phyloP scores from a whole-genome alignment of 2,888 invertebrate species.

The Cataglyphis livida region DNA sequence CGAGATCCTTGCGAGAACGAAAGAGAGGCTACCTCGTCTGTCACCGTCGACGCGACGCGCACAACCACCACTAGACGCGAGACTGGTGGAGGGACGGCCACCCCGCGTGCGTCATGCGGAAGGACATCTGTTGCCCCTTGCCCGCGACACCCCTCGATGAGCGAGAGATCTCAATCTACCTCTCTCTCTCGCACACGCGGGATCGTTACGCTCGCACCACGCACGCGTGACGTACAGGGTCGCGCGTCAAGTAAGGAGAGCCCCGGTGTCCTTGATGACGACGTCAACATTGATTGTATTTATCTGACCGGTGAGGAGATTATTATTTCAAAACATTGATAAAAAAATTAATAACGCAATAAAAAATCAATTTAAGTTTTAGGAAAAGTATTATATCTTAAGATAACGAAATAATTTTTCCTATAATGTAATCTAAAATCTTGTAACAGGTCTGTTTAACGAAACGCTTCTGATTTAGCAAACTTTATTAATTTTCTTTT shows the following conservation, averaged over 20 bases:
- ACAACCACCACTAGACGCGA: conserved; percentile 62
- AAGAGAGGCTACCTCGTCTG: neutral
- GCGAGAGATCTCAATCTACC: neutral
- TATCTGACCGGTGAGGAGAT: neutral
- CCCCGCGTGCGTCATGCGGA: conserved; percentile 76
- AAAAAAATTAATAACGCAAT: neutral
- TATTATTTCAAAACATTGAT: neutral
- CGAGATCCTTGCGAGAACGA: conserved; percentile 11
- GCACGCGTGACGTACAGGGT: conserved; percentile 43
- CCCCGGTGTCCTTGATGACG: neutral
- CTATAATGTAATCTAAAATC: neutral
- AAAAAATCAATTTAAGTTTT: neutral
- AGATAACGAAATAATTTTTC: no score
- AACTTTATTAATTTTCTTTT: neutral
- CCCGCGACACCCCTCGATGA: conserved; percentile 62
- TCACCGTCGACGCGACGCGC: conserved; percentile 57
- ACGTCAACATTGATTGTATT: neutral
- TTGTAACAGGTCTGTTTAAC: neutral
- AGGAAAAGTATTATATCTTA: neutral
- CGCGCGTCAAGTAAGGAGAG: conserved; percentile 20
- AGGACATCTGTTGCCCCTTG: conserved; percentile 79
- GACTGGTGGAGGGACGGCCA: conserved; percentile 69
- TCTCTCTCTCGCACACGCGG: neutral
- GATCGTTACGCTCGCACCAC: conserved; percentile 25
- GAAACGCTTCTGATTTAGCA: neutral